A percentile compares a stretch with the other conserved stretches of the same genome.
Conservation (phyloP, 2,888 invertebrate genomes). For the Diachrysia chrysitis region DNA sequence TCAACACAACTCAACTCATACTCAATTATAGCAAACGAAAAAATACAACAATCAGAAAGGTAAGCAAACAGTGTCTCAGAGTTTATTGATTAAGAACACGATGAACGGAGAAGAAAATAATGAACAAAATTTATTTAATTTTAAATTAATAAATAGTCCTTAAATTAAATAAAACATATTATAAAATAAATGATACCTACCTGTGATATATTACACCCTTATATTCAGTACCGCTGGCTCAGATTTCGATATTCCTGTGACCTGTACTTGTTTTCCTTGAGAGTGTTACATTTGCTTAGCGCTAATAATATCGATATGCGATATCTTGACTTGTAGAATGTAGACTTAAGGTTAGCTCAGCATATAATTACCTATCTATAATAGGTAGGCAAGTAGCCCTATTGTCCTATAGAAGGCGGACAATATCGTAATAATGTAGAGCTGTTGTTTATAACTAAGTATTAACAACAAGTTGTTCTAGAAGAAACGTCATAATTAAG, state of each 20-base stretch:
- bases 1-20: too few relatives aligned
- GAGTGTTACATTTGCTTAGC: slow-evolving; percentile 35
- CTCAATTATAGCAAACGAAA: too few relatives aligned
- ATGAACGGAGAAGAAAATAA: too few relatives aligned
- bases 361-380: slow-evolving; percentile 25
- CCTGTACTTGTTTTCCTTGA: slow-evolving; percentile 54
- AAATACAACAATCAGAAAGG: too few relatives aligned
- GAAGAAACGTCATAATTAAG: slow-evolving; percentile 4
- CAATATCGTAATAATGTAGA: slow-evolving; percentile 24
- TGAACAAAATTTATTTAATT: too few relatives aligned
- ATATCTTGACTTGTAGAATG: slow-evolving; percentile 51
- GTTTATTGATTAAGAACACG: too few relatives aligned
- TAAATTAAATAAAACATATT: too few relatives aligned
- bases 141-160: too few relatives aligned
- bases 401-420: slow-evolving; percentile 49
- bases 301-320: slow-evolving; percentile 52
- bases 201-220: background rate
- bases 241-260: slow-evolving; percentile 37
- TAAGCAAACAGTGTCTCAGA: too few relatives aligned
- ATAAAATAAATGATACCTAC: background rate
- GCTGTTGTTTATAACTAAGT: background rate
- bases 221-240: slow-evolving; percentile 25
- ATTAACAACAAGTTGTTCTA: slow-evolving; percentile 10
- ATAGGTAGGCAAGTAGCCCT: slow-evolving; percentile 23
- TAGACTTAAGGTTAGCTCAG: slow-evolving; percentile 45